Base-by-base conservation (phyloP, 2,113 vertebrate species). In the Leptodactylus fuscus region DNA sequence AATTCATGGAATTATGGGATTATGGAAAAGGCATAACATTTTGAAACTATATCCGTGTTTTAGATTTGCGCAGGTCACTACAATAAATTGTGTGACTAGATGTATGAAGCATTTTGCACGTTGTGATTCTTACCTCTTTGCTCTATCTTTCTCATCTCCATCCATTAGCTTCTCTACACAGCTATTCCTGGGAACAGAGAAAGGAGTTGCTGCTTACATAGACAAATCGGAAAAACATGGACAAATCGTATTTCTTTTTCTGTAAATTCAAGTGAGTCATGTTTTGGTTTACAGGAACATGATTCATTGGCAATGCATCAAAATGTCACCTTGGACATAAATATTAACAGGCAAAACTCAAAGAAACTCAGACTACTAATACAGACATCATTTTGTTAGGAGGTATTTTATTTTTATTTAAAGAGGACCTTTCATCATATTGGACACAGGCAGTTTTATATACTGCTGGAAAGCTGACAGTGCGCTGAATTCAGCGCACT, bases 71-170 rank as follows among this genome's bases (percentile, higher is more conserved):
- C 24, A 27, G 27, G 13, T 8, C 18, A 75, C 18, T 44, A n/a
- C 38, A 22, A 44, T 46, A 41, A 7, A 10, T 73, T 24, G 3
- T 53, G n/a, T 58, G 4, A 12, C 22, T 46, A 29, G 12, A 49
- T 46, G 18, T 49, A 29, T 49, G 11, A 77, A 53, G 48, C 48
- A 51, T 81, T 80, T 62, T 22, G 1, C 8, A n/a, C 12, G 11
- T 69, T 49, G 16, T 8, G 20, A 13, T 10, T 55, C 93, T 92
- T 91, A 95, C 95, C 95, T 95, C 92, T 95, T 96, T 90, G 94
- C 94, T 82, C 92, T 95, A 90, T 95, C 95, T 90, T 96, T 96
- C 93, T 96, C 95, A 95, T 96, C 94, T 91, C 95, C 94, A 94
- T 96, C 95, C 94, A 96, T 96, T 90, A 95, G 94, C 93, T 93